Conservation (phyloP, 1,140 invertebrate genomes). For the Hyposmocoma kahamanoa region DNA sequence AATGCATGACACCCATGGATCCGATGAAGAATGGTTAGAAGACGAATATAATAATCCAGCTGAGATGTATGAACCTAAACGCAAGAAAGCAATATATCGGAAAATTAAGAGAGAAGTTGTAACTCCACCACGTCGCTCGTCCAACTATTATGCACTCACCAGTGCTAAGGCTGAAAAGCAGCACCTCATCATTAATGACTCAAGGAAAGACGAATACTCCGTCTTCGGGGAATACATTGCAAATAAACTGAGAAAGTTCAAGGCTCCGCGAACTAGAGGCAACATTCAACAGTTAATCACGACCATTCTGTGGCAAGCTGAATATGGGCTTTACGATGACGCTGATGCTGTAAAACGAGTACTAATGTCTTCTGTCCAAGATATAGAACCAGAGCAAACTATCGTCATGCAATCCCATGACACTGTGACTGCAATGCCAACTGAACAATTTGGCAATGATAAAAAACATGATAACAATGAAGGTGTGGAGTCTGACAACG, state of each 20-base stretch:
- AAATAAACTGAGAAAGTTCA: constrained; percentile 58
- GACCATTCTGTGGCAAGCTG: constrained; percentile 61
- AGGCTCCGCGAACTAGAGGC: constrained; percentile 35
- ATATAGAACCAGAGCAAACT: constrained; percentile 11
- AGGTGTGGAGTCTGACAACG: too few species aligned
- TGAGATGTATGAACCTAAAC: constrained; percentile 44
- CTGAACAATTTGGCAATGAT: too few species aligned
- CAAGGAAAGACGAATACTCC: constrained; percentile 46
- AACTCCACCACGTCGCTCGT: constrained; percentile 17
- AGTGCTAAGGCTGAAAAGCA: not conserved
- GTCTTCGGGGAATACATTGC: constrained; percentile 60
- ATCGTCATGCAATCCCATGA: too few species aligned
- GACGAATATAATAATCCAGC: constrained; percentile 49
- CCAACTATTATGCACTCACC: not conserved
- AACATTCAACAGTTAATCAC: constrained; percentile 63
- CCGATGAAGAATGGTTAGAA: constrained; percentile 61
- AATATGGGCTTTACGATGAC: constrained; percentile 59
- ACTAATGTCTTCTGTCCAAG: constrained; percentile 42
- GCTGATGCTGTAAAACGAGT: constrained; percentile 53
- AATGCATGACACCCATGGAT: constrained; percentile 30
- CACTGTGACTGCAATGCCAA: too few species aligned
- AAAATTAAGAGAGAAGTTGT: constrained; percentile 49
- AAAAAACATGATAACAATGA: too few species aligned
- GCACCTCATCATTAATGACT: constrained; percentile 17
- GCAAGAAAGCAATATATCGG: constrained; percentile 39